Conservation (phyloP, 2,797 vertebrate species). For the Myripristis jacobus region DNA sequence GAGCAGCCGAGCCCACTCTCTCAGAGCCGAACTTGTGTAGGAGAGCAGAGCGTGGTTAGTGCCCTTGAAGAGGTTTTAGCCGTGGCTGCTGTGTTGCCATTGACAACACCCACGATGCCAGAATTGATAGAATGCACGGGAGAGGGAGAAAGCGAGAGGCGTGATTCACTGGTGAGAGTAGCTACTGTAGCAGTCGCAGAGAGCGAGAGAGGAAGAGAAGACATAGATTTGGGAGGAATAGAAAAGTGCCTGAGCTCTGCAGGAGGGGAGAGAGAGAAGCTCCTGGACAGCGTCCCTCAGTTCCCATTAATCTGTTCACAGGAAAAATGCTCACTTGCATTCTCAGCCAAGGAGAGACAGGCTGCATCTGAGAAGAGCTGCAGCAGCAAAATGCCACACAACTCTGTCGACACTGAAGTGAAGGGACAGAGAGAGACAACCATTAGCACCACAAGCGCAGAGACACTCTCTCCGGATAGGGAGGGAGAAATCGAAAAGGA, state of each 20-base stretch:
- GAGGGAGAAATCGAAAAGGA: slow-evolving; percentile 72
- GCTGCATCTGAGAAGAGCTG: slow-evolving; percentile 68
- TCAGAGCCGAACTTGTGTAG: slow-evolving; percentile 70
- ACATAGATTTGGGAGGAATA: slow-evolving; percentile 41
- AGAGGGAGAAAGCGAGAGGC: slow-evolving; percentile 76
- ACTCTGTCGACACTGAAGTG: slow-evolving; percentile 69
- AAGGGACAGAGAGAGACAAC: slow-evolving; percentile 63
- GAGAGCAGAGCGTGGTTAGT: slow-evolving; percentile 71
- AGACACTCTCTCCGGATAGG: slow-evolving; percentile 59
- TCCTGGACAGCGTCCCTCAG: slow-evolving; percentile 53
- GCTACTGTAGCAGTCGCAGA: slow-evolving; percentile 62
- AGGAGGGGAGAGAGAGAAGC: slow-evolving; percentile 52
- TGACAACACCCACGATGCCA: slow-evolving; percentile 85
- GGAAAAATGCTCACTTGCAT: slow-evolving; percentile 72
- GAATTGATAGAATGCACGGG: slow-evolving; percentile 82
- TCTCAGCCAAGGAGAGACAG: slow-evolving; percentile 64
- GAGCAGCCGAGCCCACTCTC: slow-evolving; percentile 63
- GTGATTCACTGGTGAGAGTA: slow-evolving; percentile 69
- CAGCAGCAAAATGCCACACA: slow-evolving; percentile 79
- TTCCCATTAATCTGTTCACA: slow-evolving; percentile 65
- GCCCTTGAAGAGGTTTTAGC: slow-evolving; percentile 80
- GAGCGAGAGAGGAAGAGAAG: slow-evolving; percentile 58
- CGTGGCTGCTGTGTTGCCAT: slow-evolving; percentile 81
- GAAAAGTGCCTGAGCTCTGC: slow-evolving; percentile 61
- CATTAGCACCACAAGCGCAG: slow-evolving; percentile 54